Base-by-base conservation (phyloP, 1,140 invertebrate genomes). In the Trichonephila inaurata region DNA sequence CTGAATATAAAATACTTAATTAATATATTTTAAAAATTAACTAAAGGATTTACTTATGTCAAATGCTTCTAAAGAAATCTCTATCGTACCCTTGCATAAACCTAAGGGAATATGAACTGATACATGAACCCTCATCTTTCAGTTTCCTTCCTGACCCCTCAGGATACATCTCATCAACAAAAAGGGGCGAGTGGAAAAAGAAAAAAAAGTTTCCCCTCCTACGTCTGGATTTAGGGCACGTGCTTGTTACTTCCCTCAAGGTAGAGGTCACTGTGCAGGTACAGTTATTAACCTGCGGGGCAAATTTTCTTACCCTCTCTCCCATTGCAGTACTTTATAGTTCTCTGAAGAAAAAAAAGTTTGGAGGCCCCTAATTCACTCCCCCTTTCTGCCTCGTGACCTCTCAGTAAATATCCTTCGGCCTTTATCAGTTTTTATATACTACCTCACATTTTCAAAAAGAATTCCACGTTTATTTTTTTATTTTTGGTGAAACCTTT, bases 231-330 rank as follows among this genome's bases (percentile, higher is more conserved):
- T 4, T 89, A 62, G 87, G 87, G 64, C 87, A 19, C 87, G 87
- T 72, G 87, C 87, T 40, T 18, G 62, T 44, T n/a, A 21, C 28
- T 40, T 24, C 89, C 69, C 61, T 33, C 8, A 40, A 72, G 72
- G 72, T 24, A 62, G 58, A 61, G 85, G 89, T 69, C 89, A 58
- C 89, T 62, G 19, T 61, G 33, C 51, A 58, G 85, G 85, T 87
- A 87, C 85, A 87, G 85, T 60, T 91, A 91, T 91, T 82, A 81
- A 77, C 89, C 72, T 72, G n/a, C 64, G 7, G 89, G 16, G 89
- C 44, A 91, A 33, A 64, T 81, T 91, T 83, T 33, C 28, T 58
- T 64, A 61, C 85, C 51, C 61, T 24, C 58, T 64, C 51, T 61
- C 89, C 72, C 69, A 28, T 33, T n/a, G 19, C 12, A 82, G 72